Evolutionary conservation across 2,113 vertebrate genomes (phyloP).

Genomic region (Desmodus rotundus): DNA sequence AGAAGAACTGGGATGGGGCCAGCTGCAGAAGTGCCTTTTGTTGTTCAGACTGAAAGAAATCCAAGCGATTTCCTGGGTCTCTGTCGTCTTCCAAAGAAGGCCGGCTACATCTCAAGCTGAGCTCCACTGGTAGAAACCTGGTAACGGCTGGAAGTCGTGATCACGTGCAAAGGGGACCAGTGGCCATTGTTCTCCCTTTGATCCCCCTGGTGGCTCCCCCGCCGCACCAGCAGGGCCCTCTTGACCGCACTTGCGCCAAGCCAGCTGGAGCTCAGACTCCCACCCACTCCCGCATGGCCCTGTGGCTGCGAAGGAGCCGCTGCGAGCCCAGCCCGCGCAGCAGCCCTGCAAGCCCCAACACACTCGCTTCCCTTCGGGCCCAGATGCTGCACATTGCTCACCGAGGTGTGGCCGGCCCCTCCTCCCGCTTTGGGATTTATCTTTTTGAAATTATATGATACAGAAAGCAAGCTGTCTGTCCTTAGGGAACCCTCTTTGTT

Average conservation of each 20-base stretch:
- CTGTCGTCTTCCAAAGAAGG: rapidly evolving
- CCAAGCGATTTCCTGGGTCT: neutral
- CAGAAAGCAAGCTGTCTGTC: constrained; percentile 21
- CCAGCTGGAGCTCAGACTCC: constrained; percentile 37
- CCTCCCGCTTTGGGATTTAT: constrained; percentile 46
- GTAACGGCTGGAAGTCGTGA: neutral
- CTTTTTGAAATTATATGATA: constrained; percentile 38
- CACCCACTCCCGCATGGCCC: constrained; percentile 29
- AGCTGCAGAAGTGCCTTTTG: neutral
- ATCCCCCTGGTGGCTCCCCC: constrained; percentile 15
- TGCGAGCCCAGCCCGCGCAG: constrained; percentile 53
- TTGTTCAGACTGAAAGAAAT: neutral
- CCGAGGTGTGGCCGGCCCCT: constrained; percentile 80
- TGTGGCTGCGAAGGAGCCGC: constrained; percentile 36
- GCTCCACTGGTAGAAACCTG: neutral
- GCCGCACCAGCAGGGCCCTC: neutral
- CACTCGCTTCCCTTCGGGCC: constrained; percentile 69
- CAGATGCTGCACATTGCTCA: constrained; percentile 83
- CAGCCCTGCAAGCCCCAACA: constrained; percentile 78
- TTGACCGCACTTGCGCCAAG: neutral
- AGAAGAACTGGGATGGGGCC: neutral
- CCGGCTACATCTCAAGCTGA: neutral
- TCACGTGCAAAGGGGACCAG: neutral
- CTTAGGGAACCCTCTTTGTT: neutral
- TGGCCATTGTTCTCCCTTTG: neutral